Evolutionary conservation across 2,113 vertebrate genomes (phyloP), one percentile per base, ranked within the genome.

Genomic region (Salvelinus alpinus): DNA sequence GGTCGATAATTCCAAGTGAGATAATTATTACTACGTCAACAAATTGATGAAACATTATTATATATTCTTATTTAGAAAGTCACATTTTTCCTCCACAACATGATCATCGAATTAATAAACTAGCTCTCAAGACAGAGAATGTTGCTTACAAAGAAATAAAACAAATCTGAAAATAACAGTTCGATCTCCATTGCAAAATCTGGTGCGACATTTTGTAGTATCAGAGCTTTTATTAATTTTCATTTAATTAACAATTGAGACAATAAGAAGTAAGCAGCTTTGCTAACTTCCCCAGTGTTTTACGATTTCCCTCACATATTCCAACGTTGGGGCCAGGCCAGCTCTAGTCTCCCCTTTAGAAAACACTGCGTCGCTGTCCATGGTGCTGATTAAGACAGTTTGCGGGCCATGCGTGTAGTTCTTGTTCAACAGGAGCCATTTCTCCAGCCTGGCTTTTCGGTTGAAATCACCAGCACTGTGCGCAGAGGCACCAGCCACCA

Each of bases 361-460:
- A 74, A 62, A 18, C 66, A 68, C 24, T 73, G 62, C 65, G 71
- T 60, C 71, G 67, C 80, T 84, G 82, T 82, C 82, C 80, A 62
- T 78, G 80, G 72, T 86, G 38, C 74, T 77, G 78, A 71, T 68
- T 14, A 22, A 24, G 59, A 62, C 59, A 22, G n/a, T 54, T 54
- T 14, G 20, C n/a, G n/a, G n/a, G 59, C 59, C n/a, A n/a, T 16
- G 59, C 59, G 7, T n/a, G 59, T n/a, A 24, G 59, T 62, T 62
- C n/a, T 3, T n/a, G 20, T 62, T 62, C 59, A 18, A 57, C 18
- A 57, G 54, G 18, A 11, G n/a, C 18, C 5, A 18, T 11, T 22
- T 62, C 59, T 62, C 59, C 59, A 62, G 59, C n/a, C n/a, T 62
- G 5, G 5, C 18, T 62, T n/a, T 62, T 62, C n/a, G 11, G n/a